These are phyloP conservation scores for Epinephelus coioides DNA, from an alignment of 2,797 vertebrate genomes.

Conservation along the genomic window DNA sequence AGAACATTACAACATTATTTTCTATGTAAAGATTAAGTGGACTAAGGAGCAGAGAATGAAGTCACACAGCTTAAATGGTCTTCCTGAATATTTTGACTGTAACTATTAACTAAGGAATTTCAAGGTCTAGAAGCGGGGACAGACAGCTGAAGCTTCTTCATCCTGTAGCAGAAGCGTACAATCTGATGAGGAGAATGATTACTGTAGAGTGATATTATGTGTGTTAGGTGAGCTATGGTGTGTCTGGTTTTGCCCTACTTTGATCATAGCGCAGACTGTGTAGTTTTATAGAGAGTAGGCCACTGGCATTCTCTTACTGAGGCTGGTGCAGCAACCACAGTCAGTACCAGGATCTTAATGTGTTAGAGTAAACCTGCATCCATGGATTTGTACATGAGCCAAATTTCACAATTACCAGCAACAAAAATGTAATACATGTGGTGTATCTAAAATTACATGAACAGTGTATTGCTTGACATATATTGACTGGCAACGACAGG, in stretches of 20 bases:
- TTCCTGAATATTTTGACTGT: background rate
- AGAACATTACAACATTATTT: background rate
- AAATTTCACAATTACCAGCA: conserved; percentile 7
- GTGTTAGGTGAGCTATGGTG: background rate
- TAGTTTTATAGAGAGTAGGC: conserved; percentile 24
- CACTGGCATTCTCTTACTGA: background rate
- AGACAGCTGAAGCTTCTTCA: background rate
- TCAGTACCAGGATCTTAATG: conserved; percentile 11
- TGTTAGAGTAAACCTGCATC: conserved; percentile 15
- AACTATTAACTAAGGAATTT: background rate
- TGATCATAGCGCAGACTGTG: background rate
- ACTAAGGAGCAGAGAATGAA: no score
- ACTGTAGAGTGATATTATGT: background rate
- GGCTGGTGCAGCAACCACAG: conserved; percentile 1
- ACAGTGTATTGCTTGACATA: background rate
- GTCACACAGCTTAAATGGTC: background rate
- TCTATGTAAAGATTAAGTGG: no score
- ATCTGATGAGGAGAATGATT: background rate
- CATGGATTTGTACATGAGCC: conserved; percentile 27
- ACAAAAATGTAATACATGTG: background rate
- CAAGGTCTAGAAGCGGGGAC: conserved; percentile 1
- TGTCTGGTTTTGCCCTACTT: conserved; percentile 36
- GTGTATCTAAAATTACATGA: conserved; percentile 7
- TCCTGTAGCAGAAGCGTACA: background rate
- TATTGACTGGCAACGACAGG: conserved; percentile 14